phyloP scores from a whole-genome alignment of 1,140 invertebrate species.

The Neomicropteryx cornuta region DNA sequence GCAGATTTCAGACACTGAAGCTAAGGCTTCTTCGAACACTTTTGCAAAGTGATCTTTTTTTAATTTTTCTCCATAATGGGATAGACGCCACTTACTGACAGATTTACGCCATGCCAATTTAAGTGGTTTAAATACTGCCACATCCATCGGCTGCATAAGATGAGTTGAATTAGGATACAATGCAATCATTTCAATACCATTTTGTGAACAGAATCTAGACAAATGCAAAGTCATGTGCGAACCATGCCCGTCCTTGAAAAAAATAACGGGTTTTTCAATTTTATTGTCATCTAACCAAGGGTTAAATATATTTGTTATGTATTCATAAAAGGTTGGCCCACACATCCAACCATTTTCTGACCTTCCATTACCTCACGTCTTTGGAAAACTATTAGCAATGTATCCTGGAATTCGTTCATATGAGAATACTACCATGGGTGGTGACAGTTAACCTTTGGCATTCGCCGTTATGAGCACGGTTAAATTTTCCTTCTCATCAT shows the following conservation, averaged over 20 bases:
- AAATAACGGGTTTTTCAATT: slow-evolving; percentile 20
- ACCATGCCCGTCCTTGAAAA: slow-evolving; percentile 22
- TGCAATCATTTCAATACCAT: slow-evolving; percentile 22
- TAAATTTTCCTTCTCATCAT: slow-evolving; percentile 16
- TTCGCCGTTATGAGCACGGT: no score
- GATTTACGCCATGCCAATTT: slow-evolving; percentile 21
- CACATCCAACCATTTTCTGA: slow-evolving; percentile 34
- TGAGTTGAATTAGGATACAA: slow-evolving; percentile 29
- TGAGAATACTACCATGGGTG: slow-evolving; percentile 24
- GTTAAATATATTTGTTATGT: slow-evolving; percentile 21
- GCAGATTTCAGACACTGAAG: no score
- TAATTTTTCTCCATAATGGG: no score
- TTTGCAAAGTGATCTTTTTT: no score
- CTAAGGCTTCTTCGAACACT: no score
- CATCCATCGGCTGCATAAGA: slow-evolving; percentile 27
- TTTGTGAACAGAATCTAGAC: slow-evolving; percentile 14
- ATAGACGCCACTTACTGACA: slow-evolving; percentile 18
- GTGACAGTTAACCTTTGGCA: slow-evolving; percentile 15
- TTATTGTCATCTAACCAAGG: slow-evolving; percentile 18
- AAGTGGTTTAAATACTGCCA: slow-evolving; percentile 23
- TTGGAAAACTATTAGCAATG: slow-evolving; percentile 13
- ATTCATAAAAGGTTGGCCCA: slow-evolving; percentile 28
- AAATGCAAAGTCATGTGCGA: slow-evolving; percentile 20
- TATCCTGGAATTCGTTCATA: slow-evolving; percentile 20
- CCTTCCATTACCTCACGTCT: slow-evolving; percentile 21